phyloP scores from a whole-genome alignment of 2,113 vertebrate species.

The Dipodomys merriami region DNA sequence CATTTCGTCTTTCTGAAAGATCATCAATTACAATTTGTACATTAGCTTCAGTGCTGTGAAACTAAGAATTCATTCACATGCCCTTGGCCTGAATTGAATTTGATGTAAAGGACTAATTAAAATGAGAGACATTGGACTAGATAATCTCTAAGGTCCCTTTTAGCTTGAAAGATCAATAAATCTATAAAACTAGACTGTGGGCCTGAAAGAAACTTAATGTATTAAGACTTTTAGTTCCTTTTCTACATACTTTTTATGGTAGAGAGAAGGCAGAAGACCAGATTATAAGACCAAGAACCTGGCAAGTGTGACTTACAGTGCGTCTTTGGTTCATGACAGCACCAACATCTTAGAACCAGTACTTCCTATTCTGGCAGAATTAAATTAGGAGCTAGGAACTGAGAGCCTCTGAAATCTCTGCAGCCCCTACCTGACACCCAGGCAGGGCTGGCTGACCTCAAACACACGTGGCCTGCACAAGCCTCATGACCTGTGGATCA shows the following conservation, averaged over 20 bases:
- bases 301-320: too few species aligned
- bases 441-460: neutral
- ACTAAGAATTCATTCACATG: neutral
- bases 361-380: neutral
- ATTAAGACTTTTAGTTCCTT: neutral
- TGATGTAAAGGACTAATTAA: conserved; percentile 34
- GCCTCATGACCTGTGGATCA: neutral
- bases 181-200: neutral
- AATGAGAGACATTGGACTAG: neutral
- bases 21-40: neutral
- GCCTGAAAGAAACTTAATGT: neutral
- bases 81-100: neutral
- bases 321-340: neutral
- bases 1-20: conserved; percentile 43
- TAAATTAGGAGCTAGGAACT: neutral
- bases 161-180: conserved; percentile 18
- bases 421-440: neutral
- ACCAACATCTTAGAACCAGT: neutral
- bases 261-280: neutral
- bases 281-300: too few species aligned
- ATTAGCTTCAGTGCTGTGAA: neutral
- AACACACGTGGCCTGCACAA: too few species aligned
- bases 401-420: neutral
- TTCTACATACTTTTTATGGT: neutral
- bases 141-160: neutral